Conservation (phyloP, 2,113 vertebrate species). For the Myotis lucifugus region DNA sequence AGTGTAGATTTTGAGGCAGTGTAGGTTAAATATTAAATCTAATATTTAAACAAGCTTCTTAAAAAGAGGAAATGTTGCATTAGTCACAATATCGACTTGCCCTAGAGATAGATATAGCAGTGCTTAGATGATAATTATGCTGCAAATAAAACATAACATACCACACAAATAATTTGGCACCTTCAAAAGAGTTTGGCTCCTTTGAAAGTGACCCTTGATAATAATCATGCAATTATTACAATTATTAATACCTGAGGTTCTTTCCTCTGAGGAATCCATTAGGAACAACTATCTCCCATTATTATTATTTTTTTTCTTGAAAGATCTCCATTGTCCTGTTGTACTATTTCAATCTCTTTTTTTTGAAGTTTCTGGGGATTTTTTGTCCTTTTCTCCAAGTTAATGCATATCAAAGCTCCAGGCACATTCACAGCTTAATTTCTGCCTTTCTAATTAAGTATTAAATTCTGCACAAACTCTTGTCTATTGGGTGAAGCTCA, state of each 20-base stretch:
- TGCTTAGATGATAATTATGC: background rate
- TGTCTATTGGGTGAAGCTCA: slow-evolving; percentile 56
- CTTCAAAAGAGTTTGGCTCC: slow-evolving; percentile 70
- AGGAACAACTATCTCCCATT: slow-evolving; percentile 68
- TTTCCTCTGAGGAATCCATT: slow-evolving; percentile 75
- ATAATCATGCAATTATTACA: slow-evolving; percentile 77
- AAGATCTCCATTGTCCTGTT: background rate
- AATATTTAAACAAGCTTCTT: background rate
- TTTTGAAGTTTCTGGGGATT: background rate
- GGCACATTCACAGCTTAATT: slow-evolving; percentile 81
- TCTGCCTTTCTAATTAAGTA: slow-evolving; percentile 77
- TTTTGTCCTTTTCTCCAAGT: slow-evolving; percentile 64
- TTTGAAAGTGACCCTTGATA: slow-evolving; percentile 77
- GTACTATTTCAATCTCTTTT: background rate
- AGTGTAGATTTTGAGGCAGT: background rate
- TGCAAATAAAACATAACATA: slow-evolving; percentile 58
- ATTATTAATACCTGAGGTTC: slow-evolving; percentile 71
- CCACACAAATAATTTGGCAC: slow-evolving; percentile 70
- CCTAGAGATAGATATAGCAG: background rate
- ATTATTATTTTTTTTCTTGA: background rate
- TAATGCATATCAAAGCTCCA: slow-evolving; percentile 80
- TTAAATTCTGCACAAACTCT: slow-evolving; percentile 78
- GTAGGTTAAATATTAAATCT: slow-evolving; percentile 1
- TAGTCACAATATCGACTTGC: slow-evolving; percentile 2
- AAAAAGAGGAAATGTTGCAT: background rate